Evolutionary conservation across 2,113 vertebrate species (phyloP).

Genomic region (Pterocles orientalis): DNA sequence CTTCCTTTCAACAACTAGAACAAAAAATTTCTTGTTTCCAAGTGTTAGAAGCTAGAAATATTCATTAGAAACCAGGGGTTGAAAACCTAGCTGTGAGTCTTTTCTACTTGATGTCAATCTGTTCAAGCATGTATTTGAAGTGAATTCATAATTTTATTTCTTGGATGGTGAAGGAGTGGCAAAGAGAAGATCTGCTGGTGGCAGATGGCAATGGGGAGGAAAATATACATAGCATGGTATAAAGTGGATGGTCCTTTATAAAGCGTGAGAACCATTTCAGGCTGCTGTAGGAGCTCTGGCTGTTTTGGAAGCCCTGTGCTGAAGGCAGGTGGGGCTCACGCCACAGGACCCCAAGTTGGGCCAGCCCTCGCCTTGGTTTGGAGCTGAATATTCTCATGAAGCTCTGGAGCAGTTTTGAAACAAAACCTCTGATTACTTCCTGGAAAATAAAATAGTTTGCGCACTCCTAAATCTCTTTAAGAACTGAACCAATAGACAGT

Average conservation of each 20-base stretch:
- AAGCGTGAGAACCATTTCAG: not conserved
- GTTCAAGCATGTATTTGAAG: not conserved
- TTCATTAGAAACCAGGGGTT: not conserved
- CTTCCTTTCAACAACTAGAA: not conserved
- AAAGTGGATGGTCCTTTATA: not conserved
- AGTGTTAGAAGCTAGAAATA: not conserved
- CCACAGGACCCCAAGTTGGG: accelerated
- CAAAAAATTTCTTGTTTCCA: not conserved
- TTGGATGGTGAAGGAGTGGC: not conserved
- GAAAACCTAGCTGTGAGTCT: not conserved
- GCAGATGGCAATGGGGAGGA: not conserved
- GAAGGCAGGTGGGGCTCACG: not conserved
- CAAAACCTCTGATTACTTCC: not conserved
- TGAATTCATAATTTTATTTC: not conserved
- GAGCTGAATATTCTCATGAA: not conserved
- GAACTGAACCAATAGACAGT: not conserved
- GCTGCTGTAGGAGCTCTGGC: not conserved
- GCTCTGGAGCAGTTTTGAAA: not conserved
- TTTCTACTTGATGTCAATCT: not conserved
- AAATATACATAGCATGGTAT: not conserved
- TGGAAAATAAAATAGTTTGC: not conserved
- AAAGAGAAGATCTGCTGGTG: not conserved
- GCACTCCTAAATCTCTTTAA: not conserved
- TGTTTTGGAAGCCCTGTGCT: not conserved
- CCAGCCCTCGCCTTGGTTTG: not conserved